Percentiles rank a stretch among this genome's conserved stretches.
Conservation (phyloP, 2,113 vertebrate species). For the Erythrocercus mccallii region DNA sequence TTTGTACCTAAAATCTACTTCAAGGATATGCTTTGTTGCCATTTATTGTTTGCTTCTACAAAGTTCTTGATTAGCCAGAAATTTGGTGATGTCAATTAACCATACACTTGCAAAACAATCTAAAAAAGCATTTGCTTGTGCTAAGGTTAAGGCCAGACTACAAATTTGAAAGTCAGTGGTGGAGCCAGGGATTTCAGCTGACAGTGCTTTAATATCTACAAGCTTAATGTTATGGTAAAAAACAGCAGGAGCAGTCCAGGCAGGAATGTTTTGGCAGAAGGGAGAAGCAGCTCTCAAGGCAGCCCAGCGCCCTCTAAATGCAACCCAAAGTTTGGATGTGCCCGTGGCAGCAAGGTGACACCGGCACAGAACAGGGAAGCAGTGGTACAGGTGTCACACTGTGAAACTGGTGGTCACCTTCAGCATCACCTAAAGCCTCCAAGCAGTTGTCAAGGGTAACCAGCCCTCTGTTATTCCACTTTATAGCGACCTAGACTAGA, state of each 20-base stretch:
- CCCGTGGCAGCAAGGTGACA: background rate
- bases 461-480: background rate
- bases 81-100: background rate
- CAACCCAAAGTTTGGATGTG: background rate
- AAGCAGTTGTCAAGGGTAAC: background rate
- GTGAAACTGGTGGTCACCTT: background rate
- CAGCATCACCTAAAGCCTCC: background rate
- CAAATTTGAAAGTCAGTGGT: background rate
- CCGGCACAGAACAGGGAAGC: too few relatives aligned
- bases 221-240: background rate
- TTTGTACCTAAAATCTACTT: background rate
- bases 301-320: background rate
- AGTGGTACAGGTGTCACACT: background rate
- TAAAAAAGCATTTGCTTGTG: background rate
- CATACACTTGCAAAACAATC: background rate
- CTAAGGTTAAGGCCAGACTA: background rate
- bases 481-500: background rate
- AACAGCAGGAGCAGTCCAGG: background rate
- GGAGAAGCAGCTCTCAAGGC: background rate
- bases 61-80: background rate
- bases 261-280: background rate
- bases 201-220: background rate
- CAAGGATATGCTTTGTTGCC: background rate
- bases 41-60: background rate
- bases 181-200: background rate